A percentile compares a stretch with the other conserved stretches of the same genome.
Evolutionary conservation across 2,113 vertebrate species (phyloP).

Genomic region (Lepus timidus): DNA sequence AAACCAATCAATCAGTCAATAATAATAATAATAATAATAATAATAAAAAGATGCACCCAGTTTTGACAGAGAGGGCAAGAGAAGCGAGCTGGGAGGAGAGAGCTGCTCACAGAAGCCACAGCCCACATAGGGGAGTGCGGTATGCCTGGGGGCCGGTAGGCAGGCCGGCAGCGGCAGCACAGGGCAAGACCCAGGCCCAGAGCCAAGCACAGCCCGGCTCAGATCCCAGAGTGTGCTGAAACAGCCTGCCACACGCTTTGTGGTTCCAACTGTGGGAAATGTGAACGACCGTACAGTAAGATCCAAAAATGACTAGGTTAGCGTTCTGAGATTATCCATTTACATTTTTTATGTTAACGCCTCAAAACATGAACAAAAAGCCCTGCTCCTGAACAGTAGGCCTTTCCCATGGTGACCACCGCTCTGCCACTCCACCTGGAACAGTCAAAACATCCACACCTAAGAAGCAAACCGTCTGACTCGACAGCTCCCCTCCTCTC

Average conservation of each 20-base stretch:
- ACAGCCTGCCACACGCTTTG: neutral
- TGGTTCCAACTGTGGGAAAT: neutral
- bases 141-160: fast-evolving
- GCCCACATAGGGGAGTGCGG: neutral
- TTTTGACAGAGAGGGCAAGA: neutral
- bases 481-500: neutral
- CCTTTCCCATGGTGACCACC: neutral
- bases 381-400: neutral
- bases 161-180: neutral
- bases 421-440: neutral
- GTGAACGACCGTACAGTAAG: neutral
- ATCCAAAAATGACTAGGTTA: neutral
- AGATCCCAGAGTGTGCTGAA: no score
- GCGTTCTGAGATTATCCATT: neutral
- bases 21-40: no score
- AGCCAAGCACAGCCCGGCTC: neutral
- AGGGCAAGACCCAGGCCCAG: no score
- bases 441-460: neutral
- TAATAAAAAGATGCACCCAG: no score
- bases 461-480: neutral
- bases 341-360: neutral
- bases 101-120: neutral
- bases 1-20: no score
- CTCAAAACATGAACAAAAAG: neutral
- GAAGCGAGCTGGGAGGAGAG: neutral